These are phyloP conservation scores for Nasonia vitripennis DNA, from an alignment of 1,140 invertebrate species.

Conservation along the genomic window DNA sequence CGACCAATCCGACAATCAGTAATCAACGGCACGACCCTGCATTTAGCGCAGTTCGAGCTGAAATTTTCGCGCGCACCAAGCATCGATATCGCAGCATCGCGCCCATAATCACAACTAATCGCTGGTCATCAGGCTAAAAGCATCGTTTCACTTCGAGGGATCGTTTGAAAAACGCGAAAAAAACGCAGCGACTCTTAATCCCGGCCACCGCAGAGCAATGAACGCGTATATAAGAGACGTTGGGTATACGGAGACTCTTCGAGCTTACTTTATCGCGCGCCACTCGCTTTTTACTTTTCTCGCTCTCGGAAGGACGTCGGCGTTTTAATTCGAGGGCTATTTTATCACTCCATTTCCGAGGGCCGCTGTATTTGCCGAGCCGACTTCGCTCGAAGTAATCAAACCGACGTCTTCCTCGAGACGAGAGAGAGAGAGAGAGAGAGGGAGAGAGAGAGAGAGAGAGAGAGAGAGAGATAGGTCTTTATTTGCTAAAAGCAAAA, in stretches of 20 bases:
- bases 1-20: constrained; percentile 25
- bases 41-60: background rate
- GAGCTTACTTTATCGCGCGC: background rate
- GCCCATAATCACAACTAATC: constrained; percentile 26
- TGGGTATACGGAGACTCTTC: background rate
- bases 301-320: background rate
- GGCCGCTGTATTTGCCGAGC: background rate
- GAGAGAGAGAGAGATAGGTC: too few relatives aligned
- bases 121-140: background rate
- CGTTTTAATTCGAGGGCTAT: background rate
- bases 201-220: too few relatives aligned
- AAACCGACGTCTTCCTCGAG: background rate
- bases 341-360: background rate
- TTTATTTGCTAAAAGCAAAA: too few relatives aligned
- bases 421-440: background rate
- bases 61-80: background rate
- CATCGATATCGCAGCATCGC: background rate
- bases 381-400: background rate
- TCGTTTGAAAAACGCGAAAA: constrained; percentile 19
- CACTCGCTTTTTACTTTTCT: background rate
- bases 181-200: background rate
- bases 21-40: background rate
- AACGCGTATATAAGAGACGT: background rate
- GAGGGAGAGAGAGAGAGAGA: too few relatives aligned
- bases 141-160: background rate